Conservation (phyloP, 2,797 vertebrate species). For the Gadopsis bispinosus region DNA sequence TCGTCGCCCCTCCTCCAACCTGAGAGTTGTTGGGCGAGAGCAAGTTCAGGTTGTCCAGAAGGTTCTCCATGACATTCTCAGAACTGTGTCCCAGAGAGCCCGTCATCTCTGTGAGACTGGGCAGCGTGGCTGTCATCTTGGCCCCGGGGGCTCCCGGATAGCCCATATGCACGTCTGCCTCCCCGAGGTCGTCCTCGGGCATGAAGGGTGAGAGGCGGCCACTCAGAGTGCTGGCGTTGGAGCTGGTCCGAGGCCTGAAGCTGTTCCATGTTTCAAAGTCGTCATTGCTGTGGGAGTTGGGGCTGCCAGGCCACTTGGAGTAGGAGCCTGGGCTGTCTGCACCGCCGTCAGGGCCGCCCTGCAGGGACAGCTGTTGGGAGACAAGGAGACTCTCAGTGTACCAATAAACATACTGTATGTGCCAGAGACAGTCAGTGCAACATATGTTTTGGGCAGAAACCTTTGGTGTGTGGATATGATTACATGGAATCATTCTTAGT, state of each 20-base stretch:
- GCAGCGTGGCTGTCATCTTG: constrained; percentile 96
- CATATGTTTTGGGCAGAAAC: constrained; percentile 21
- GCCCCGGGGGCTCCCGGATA: constrained; percentile 90
- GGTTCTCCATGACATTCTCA: constrained; percentile 97
- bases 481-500: not conserved
- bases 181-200: constrained; percentile 94
- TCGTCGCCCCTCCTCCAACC: constrained; percentile 86
- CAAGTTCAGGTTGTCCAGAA: constrained; percentile 97
- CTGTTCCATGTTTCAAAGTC: constrained; percentile 97
- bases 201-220: constrained; percentile 96
- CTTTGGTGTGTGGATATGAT: not conserved
- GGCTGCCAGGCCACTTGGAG: constrained; percentile 97
- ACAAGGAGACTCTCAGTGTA: constrained; percentile 42
- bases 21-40: constrained; percentile 93
- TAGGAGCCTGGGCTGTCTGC: constrained; percentile 95
- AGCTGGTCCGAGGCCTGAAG: constrained; percentile 95
- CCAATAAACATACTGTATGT: not conserved
- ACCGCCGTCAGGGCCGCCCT: constrained; percentile 91
- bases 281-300: constrained; percentile 97
- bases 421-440: constrained; percentile 12
- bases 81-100: constrained; percentile 86
- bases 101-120: constrained; percentile 97
- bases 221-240: constrained; percentile 96
- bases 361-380: constrained; percentile 86
- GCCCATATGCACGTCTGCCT: constrained; percentile 93